These are phyloP conservation scores for Stichopus chloronotus DNA, from an alignment of 35 echinoderm and acorn worm species.

Conservation along the genomic window DNA sequence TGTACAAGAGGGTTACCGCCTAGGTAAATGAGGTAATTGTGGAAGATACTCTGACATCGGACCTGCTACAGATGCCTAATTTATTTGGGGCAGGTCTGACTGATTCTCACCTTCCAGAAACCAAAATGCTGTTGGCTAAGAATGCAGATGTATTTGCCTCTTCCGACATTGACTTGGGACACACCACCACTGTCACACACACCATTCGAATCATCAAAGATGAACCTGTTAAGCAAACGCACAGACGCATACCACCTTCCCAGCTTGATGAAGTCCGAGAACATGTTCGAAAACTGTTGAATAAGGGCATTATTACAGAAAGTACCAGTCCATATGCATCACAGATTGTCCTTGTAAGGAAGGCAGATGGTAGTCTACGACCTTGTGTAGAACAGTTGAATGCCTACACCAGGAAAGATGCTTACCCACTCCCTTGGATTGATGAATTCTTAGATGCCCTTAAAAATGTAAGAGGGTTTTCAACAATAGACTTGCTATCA, in stretches of 20 bases:
- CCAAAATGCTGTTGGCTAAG: no score
- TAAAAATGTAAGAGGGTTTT: slow-evolving; percentile 25
- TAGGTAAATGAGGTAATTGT: neutral
- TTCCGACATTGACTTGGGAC: no score
- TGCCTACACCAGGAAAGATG: slow-evolving; percentile 21
- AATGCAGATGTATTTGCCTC: no score
- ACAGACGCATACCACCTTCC: no score
- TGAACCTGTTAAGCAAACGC: slow-evolving; percentile 23
- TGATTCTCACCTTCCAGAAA: neutral
- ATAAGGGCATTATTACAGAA: slow-evolving; percentile 1
- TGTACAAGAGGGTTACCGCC: neutral
- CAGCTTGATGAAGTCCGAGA: no score
- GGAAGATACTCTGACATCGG: neutral
- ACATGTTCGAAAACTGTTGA: neutral
- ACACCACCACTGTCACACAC: neutral
- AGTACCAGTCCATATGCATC: slow-evolving; percentile 64
- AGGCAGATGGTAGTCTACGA: slow-evolving; percentile 39
- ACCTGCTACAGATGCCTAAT: neutral
- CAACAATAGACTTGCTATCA: neutral
- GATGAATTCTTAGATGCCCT: slow-evolving; percentile 57
- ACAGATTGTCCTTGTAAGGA: slow-evolving; percentile 65
- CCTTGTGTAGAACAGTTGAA: slow-evolving; percentile 70
- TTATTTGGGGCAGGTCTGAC: slow-evolving; percentile 1
- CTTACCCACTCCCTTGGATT: slow-evolving; percentile 66
- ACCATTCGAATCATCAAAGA: slow-evolving; percentile 7